phyloP scores from a whole-genome alignment of 1,140 invertebrate species.

The Pteromalus puparum region DNA sequence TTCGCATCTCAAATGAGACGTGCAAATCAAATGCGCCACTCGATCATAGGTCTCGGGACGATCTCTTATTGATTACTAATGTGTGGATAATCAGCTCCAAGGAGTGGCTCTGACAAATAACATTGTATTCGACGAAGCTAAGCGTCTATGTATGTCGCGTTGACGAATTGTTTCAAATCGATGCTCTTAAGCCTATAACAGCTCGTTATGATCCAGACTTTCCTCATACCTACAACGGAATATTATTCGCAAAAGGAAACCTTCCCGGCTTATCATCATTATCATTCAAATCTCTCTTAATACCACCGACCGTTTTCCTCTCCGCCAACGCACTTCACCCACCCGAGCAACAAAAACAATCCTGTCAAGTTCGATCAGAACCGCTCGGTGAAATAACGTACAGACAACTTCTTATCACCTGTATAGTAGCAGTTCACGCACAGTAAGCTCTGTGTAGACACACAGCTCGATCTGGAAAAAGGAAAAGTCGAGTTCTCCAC shows the following conservation, averaged over 20 bases:
- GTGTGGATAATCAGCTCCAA: not conserved
- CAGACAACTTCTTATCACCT: not conserved
- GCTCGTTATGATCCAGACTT: too few relatives aligned
- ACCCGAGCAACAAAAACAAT: not conserved
- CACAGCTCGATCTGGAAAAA: not conserved
- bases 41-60: not conserved
- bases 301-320: too few relatives aligned
- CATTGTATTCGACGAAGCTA: not conserved
- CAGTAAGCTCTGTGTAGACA: not conserved
- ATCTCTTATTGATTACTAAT: conserved; percentile 32
- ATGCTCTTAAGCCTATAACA: too few relatives aligned
- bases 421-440: not conserved
- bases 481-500: conserved; percentile 19
- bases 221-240: too few relatives aligned
- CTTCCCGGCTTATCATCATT: too few relatives aligned
- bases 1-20: not conserved
- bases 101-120: conserved; percentile 14
- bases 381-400: not conserved
- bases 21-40: not conserved
- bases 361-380: not conserved
- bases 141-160: not conserved
- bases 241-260: too few relatives aligned
- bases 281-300: too few relatives aligned
- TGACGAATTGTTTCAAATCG: too few relatives aligned
- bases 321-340: too few relatives aligned